Conservation (phyloP, 2,888 invertebrate species). For the Harmothoe impar region DNA sequence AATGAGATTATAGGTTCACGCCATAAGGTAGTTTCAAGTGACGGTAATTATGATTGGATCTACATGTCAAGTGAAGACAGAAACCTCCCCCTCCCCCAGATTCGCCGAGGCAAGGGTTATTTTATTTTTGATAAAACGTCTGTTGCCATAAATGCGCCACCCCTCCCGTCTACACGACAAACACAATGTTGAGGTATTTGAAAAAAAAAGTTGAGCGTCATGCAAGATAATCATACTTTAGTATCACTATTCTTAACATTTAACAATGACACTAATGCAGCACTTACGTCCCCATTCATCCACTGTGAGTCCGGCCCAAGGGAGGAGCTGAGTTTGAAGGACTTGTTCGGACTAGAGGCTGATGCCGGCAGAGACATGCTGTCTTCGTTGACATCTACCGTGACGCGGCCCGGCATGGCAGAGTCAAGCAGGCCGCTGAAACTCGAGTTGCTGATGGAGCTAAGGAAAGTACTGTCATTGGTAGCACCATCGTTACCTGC, state of each 20-base stretch:
- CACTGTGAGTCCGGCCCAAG: conserved; percentile 83
- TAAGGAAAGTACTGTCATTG: conserved; percentile 37
- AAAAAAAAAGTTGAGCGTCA: too few relatives aligned
- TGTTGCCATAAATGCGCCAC: too few relatives aligned
- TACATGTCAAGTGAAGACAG: too few relatives aligned
- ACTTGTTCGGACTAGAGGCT: conserved; percentile 33
- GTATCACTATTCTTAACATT: too few relatives aligned
- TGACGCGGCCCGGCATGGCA: conserved; percentile 20
- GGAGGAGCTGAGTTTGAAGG: conserved; percentile 50
- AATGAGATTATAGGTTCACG: background rate
- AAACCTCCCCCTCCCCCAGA: too few relatives aligned
- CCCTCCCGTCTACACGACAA: too few relatives aligned
- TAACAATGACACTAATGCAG: background rate
- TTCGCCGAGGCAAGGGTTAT: too few relatives aligned
- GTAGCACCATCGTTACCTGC: conserved; percentile 30
- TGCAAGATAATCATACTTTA: too few relatives aligned
- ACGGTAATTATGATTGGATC: too few relatives aligned
- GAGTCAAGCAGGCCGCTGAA: conserved; percentile 54
- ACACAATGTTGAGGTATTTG: too few relatives aligned
- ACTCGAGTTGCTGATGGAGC: conserved; percentile 33
- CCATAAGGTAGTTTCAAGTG: too few relatives aligned
- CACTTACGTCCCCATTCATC: conserved; percentile 88
- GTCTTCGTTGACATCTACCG: conserved; percentile 55
- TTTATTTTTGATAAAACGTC: too few relatives aligned
- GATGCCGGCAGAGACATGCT: conserved; percentile 43